Evolutionary conservation across 1,140 invertebrate genomes (phyloP), one percentile per base, ranked within the genome.

Genomic region (Polyergus mexicanus): DNA sequence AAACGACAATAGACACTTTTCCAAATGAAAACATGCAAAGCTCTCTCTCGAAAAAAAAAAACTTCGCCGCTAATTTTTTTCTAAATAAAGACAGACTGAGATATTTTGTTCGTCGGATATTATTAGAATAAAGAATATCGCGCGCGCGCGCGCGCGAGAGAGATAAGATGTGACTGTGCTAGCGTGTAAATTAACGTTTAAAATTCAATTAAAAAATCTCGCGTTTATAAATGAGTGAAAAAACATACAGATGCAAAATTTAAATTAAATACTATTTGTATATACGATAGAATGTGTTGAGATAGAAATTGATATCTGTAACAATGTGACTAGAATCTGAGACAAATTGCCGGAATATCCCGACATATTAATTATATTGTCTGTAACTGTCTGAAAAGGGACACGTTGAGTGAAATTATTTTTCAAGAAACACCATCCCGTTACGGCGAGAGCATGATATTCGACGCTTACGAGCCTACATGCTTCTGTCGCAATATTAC

Each of bases 361-460:
- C 76, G 51, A 66, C 41, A 66, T 44, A 28, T 28, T 51, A 38
- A 86, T 54, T 66, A 19, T 38, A 47, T 16, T 35, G 56, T 28
- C 47, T 28, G 25, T 28, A 28, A 28, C 25, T 28, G 62, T 85
- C 85, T 62, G 62, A 72, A 68, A 54, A 66, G 35, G 44, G 47
- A 56, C 44, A 47, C 13, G 62, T 78, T 6, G 89, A 83, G 65
- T 65, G 60, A 85, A 74, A 89, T 90, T 60, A 74, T 85, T 89
- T 87, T 89, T 63, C 58, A 7, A 71, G 60, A 89, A 77, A 68
- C 71, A 35, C 69, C 72, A 54, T 16, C 28, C 71, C 58, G 68
- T 58, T 28, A 41, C 54, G 13, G 8, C 35, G 7, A 76, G 7
- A 76, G 22, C n/a, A 65, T 71, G 88, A 85, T 81, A 90, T 86